phyloP scores from a whole-genome alignment of 2,113 vertebrate species.

The Cranoglanis bouderius region DNA sequence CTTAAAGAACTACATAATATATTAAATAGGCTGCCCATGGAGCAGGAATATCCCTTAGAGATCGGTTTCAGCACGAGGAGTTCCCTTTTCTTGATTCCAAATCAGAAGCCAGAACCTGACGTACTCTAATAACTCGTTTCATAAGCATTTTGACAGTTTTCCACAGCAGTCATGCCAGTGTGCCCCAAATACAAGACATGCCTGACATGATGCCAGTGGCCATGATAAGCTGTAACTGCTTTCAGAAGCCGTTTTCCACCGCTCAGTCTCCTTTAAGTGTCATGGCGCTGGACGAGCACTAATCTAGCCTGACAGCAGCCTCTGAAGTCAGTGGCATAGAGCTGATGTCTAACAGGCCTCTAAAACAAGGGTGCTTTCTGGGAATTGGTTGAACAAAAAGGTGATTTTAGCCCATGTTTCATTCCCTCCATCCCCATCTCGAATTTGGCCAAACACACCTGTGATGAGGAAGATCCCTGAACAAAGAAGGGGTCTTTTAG shows the following conservation, averaged over 20 bases:
- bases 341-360: constrained; percentile 62
- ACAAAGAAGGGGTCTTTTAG: neutral
- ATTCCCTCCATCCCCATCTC: neutral
- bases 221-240: constrained; percentile 61
- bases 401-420: neutral
- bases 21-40: neutral
- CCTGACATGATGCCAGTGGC: constrained; percentile 44
- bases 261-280: constrained; percentile 47
- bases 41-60: constrained; percentile 21
- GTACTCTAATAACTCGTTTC: constrained; percentile 49
- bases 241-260: constrained; percentile 64
- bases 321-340: constrained; percentile 55
- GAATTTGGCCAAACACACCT: neutral
- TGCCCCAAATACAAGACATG: constrained; percentile 52
- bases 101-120: constrained; percentile 35
- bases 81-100: constrained; percentile 5
- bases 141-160: constrained; percentile 56
- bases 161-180: constrained; percentile 51
- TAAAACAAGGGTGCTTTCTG: constrained; percentile 65
- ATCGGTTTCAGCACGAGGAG: neutral
- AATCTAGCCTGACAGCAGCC: constrained; percentile 63
- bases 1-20: neutral
- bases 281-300: constrained; percentile 38
- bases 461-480: neutral
- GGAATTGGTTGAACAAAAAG: constrained; percentile 51